Percentiles rank a stretch among this genome's conserved stretches.
Evolutionary conservation across 2,888 invertebrate genomes (phyloP).

Genomic region (Epinotia ramella): DNA sequence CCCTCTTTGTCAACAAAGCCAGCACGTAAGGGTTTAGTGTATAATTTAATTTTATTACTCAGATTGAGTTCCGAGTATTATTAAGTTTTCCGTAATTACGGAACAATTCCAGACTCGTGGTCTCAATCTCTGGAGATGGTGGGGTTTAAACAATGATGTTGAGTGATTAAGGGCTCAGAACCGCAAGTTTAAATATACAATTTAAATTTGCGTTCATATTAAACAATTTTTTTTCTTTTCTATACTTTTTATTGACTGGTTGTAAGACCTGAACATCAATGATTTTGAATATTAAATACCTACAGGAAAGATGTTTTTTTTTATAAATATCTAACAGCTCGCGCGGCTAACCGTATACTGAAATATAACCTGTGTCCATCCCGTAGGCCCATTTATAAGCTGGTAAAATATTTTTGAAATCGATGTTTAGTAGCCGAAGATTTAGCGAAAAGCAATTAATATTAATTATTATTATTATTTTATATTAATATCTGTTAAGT

Average conservation of each 20-base stretch:
- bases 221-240: not conserved
- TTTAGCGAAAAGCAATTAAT: no score
- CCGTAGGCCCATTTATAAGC: no score
- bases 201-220: not conserved
- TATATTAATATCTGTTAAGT: not conserved
- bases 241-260: not conserved
- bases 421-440: no score
- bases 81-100: slow-evolving; percentile 29
- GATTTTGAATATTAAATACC: not conserved
- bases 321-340: no score
- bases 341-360: no score
- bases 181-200: not conserved
- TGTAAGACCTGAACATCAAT: not conserved
- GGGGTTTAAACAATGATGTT: not conserved
- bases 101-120: slow-evolving; percentile 22
- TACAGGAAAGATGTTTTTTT: no score
- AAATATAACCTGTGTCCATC: no score
- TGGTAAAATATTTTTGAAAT: no score
- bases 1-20: slow-evolving; percentile 21
- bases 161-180: not conserved
- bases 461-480: no score
- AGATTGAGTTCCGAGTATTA: slow-evolving; percentile 19
- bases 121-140: slow-evolving; percentile 2
- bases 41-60: slow-evolving; percentile 31
- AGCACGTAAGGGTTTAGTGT: slow-evolving; percentile 22